phyloP scores from a whole-genome alignment of 1,140 invertebrate species.

The Zaprionus vittiger region DNA sequence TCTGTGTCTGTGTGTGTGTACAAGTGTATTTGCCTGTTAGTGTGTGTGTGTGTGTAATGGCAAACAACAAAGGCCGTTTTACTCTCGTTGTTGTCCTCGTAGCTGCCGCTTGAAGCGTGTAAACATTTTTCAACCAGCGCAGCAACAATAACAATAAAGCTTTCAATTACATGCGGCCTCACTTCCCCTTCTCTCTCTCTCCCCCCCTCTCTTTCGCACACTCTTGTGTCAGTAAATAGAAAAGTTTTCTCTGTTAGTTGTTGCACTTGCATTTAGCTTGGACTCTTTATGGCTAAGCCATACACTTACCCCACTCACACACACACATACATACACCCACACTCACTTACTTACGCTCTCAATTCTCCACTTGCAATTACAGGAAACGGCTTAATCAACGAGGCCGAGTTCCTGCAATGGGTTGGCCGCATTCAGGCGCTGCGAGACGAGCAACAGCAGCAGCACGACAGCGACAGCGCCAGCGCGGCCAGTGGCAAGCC shows the following conservation, averaged over 20 bases:
- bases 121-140: constrained; percentile 52
- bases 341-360: constrained; percentile 4
- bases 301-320: constrained; percentile 15
- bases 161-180: constrained; percentile 44
- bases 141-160: constrained; percentile 48
- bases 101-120: constrained; percentile 54
- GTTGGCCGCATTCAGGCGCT: constrained; percentile 89
- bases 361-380: constrained; percentile 59
- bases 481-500: constrained; percentile 66
- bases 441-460: constrained; percentile 85
- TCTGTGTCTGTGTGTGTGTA: constrained; percentile 7
- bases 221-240: constrained; percentile 12
- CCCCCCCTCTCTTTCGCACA: not conserved
- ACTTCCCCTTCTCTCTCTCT: not conserved
- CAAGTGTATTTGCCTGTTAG: constrained; percentile 11
- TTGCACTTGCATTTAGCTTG: constrained; percentile 21
- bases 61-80: constrained; percentile 56
- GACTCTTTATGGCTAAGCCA: constrained; percentile 19
- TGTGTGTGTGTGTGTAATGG: constrained; percentile 34
- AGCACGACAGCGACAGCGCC: constrained; percentile 83
- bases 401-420: constrained; percentile 90
- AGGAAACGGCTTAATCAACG: constrained; percentile 89
- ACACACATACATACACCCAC: constrained; percentile 4
- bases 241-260: constrained; percentile 11
- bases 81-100: constrained; percentile 50